Base-by-base conservation (phyloP, 2,797 vertebrate genomes). In the Heteromormyrus szaboi region DNA sequence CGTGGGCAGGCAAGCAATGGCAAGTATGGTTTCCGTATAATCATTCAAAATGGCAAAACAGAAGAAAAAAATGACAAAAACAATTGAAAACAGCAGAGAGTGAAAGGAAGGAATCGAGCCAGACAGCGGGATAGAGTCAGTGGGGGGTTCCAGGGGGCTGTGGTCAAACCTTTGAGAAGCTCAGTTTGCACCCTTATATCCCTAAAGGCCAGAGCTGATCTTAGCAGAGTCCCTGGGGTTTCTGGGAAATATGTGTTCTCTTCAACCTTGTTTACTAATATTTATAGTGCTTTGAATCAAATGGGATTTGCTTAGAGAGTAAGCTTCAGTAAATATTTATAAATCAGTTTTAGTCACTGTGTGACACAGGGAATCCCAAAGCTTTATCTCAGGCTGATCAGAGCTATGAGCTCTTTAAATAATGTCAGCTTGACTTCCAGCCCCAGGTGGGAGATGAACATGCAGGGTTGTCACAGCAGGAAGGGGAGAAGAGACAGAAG, bases 401-500 rank as follows among this genome's bases (percentile, higher is more conserved):
- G 53, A 59, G 85, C 33, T 86, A 17, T 9, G 4, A 41, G 12
- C 17, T 79, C 17, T 44, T 79, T 44, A 19, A 44, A 79, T 25
- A 68, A 65, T 51, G 81, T 50, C 44, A 41, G 89, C 54, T 83
- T 87, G 85, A 59, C 68, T 37, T 87, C 85, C 51, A 89, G 37
- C 85, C 68, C 65, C 85, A 54, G 41, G 85, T 59, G 25, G 50
- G n/a, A 4, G 68, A 44, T n/a, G 33, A 59, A 41, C 85, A 86
- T 56, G 53, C 51, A 41, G 48, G 50, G 14, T 19, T 51, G 53
- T 51, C 84, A n/a, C 59, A 79, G 88, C 19, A 85, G 76, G 41
- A 65, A 50, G 56, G 48, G 2, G 9, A 88, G 79, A 11, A 90
- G 90, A 91, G 84, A 90, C 79, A 94, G 93, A 95, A 93, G 92